Base-by-base conservation (phyloP, 2,113 vertebrate species). In the Trachemys scripta region DNA sequence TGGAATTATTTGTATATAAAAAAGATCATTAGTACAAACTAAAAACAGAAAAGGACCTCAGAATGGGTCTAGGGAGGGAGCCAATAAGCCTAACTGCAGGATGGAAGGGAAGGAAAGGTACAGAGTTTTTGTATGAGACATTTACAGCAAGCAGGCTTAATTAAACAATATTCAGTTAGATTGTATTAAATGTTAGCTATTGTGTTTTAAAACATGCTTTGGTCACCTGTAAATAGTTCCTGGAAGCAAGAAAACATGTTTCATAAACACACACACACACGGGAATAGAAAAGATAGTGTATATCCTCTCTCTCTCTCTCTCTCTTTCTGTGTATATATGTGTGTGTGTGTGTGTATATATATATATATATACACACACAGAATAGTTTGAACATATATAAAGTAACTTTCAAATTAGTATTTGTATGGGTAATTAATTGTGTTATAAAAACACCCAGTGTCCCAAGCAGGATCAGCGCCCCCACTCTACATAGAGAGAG, bases 1-100 rank as follows among this genome's bases (percentile, higher is more conserved):
- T 96, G 92, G 94, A 96, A 94, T 96, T 93, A 95, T 97, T 95
- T 97, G 51, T 84, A 24, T 94, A 95, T 95, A 88, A 84, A 94
- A 97, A 97, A 95, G 51, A 95, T 98, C 91, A 95, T 97, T 97
- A 98, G 90, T 85, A 95, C 94, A 97, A 97, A 96, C 85, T 72
- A 35, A 97, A 98, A 96, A 51, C 79, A 96, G 95, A 92, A 97
- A 96, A 85, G 56, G 29, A 92, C 90, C 82, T 88, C 90, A 89
- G 93, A 96, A 96, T 89, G 29, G 87, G 42, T 80, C 65, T 3
- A 20, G 91, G n/a, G 54, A 97, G 84, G 75, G 35, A 98, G 92
- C 82, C 85, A 94, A 27, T 89, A 87, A 93, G 79, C 84, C 29
- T 89, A 94, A 90, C 53, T 89, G 27, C 50, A 82, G 51, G 38